Evolutionary conservation across 2,797 vertebrate genomes (phyloP), one percentile per base, ranked within the genome.

Genomic region (Otolemur crassicaudatus): DNA sequence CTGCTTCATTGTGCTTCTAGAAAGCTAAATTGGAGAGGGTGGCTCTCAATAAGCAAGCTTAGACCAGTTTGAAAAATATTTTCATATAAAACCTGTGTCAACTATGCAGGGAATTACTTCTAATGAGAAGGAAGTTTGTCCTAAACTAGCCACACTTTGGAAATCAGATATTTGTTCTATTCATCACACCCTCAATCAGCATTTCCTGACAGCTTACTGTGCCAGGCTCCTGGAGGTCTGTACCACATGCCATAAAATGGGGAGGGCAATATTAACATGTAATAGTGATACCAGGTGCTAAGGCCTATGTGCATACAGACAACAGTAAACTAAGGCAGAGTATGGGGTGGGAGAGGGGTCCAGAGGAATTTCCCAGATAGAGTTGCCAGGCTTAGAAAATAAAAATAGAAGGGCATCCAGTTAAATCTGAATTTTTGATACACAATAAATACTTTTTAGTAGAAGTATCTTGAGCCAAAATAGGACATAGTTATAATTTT

Each of bases 31-130:
- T 81, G 56, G 46, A 95, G 72, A 91, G 72, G 76, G 75, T 75
- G 58, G 60, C 80, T 95, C 96, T 95, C 40, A n/a, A 49, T 37
- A 87, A 84, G 56, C 85, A 94, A 91, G 89, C 70, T 89, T 46
- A 63, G 31, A 27, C 31, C 3, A 40, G 34, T 83, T 67, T 56
- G 53, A 31, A 75, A 91, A 95, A 92, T 92, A 72, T 76, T 96
- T 90, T 86, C 95, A 46, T 22, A 2, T 73, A 83, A 86, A 10
- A 67, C 65, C 61, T 63, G 23, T 70, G 80, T 84, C 81, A 87
- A 34, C 67, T n/a, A 7, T 34, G 90, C 31, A 17, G 17, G 14
- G 40, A 94, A 94, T 34, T 84, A 23, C 83, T 94, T 80, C 60
- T 79, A 72, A 72, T 13, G 40, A 58, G 63, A 88, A 70, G 53